Conservation (phyloP, 2,797 vertebrate genomes). For the Halcyon leucocephala region DNA sequence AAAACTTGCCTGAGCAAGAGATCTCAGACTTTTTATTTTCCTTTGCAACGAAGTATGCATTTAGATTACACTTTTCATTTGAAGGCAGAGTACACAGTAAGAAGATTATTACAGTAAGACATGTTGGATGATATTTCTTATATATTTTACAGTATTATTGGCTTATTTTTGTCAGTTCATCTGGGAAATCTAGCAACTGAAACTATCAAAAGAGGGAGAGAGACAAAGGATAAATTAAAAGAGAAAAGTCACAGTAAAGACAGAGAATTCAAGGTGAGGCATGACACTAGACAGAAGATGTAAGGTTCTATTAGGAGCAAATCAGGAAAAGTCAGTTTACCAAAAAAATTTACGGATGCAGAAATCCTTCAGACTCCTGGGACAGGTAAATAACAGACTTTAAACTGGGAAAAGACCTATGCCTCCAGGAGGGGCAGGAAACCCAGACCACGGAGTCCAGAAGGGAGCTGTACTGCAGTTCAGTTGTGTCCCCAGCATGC, state of each 20-base stretch:
- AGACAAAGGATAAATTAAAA: neutral
- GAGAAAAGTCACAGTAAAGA: neutral
- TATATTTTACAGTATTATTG: neutral
- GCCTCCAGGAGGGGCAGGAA: neutral
- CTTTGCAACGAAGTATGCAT: neutral
- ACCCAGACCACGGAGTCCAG: neutral
- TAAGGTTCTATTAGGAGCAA: neutral
- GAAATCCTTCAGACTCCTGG: neutral
- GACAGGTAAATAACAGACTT: neutral
- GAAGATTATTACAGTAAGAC: neutral
- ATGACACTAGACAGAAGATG: neutral
- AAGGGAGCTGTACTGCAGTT: neutral
- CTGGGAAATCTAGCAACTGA: neutral
- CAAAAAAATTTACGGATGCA: neutral
- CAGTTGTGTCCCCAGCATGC: rapidly evolving
- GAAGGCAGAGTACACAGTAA: neutral
- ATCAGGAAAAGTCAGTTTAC: neutral
- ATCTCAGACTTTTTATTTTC: neutral
- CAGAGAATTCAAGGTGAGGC: neutral
- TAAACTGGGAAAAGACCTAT: neutral
- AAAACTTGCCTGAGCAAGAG: neutral
- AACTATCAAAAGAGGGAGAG: neutral
- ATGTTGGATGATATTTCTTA: neutral
- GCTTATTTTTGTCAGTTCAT: neutral
- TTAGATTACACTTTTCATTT: neutral